A percentile compares a stretch with the other conserved stretches of the same genome.
phyloP scores from a whole-genome alignment of 2,888 invertebrate genomes.

The Hemistola chrysoprasaria region DNA sequence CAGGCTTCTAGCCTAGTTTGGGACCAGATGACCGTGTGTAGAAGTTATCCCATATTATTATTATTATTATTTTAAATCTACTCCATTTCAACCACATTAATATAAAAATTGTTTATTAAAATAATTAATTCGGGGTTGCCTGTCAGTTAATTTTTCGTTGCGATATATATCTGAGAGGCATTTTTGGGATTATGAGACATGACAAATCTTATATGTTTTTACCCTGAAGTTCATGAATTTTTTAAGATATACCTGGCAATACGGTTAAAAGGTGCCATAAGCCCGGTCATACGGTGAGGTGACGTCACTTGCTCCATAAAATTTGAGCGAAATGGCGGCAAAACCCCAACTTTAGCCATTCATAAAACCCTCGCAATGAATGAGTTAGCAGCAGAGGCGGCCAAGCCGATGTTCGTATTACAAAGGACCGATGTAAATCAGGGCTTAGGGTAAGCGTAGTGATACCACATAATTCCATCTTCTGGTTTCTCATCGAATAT shows the following conservation, averaged over 20 bases:
- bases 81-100: no score
- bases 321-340: slow-evolving; percentile 43
- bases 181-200: no score
- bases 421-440: slow-evolving; percentile 16
- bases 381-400: slow-evolving; percentile 23
- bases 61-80: no score
- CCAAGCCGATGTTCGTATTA: slow-evolving; percentile 1
- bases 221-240: background rate
- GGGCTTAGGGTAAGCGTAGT: background rate
- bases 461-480: no score
- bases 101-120: no score
- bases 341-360: slow-evolving; percentile 33
- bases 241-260: slow-evolving; percentile 6
- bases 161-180: no score
- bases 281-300: background rate
- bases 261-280: slow-evolving; percentile 5
- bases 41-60: no score
- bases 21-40: no score
- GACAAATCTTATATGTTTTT: background rate
- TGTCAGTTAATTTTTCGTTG: no score
- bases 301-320: slow-evolving; percentile 35
- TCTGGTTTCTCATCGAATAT: slow-evolving; percentile 4
- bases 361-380: slow-evolving; percentile 32
- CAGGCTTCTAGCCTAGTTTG: no score
- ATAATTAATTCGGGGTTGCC: no score